These are phyloP conservation scores for Drosophila bunnanda DNA, from an alignment of 2,888 invertebrate species.

Conservation along the genomic window DNA sequence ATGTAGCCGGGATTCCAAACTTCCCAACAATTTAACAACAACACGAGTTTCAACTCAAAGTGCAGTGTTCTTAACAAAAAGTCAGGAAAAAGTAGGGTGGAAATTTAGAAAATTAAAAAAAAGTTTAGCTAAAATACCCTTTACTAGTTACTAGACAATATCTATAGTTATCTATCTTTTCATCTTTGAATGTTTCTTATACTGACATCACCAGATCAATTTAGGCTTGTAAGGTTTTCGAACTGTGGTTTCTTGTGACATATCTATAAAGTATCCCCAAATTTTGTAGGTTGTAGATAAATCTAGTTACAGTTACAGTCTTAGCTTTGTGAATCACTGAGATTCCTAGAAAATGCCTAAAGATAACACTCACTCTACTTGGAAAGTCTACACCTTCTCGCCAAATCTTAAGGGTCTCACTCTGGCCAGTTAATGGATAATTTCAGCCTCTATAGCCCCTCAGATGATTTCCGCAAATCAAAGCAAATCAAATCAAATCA, in stretches of 20 bases:
- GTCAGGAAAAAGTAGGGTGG: not conserved
- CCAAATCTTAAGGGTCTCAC: not conserved
- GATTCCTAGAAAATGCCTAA: not conserved
- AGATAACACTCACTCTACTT: not conserved
- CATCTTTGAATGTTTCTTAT: not conserved
- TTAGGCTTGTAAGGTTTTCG: too few relatives aligned
- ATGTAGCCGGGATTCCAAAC: constrained; percentile 58
- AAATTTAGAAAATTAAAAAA: not conserved
- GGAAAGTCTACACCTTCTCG: not conserved
- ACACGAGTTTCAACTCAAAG: constrained; percentile 74
- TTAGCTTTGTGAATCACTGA: not conserved
- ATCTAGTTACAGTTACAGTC: too few relatives aligned
- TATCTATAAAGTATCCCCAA: too few relatives aligned
- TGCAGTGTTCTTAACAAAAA: constrained; percentile 35
- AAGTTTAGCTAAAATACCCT: not conserved
- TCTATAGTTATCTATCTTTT: not conserved
- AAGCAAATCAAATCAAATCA: constrained; percentile 63
- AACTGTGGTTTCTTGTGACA: too few relatives aligned
- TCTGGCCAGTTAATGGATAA: constrained; percentile 18
- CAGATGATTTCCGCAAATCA: constrained; percentile 68
- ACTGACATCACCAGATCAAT: not conserved
- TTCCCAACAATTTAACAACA: constrained; percentile 68
- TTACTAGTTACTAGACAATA: not conserved
- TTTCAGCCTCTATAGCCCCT: constrained; percentile 1
- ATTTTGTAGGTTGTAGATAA: too few relatives aligned